Evolutionary conservation across 2,888 invertebrate genomes (phyloP), one percentile per base, ranked within the genome.

Genomic region (Lepidochrysops patricia): DNA sequence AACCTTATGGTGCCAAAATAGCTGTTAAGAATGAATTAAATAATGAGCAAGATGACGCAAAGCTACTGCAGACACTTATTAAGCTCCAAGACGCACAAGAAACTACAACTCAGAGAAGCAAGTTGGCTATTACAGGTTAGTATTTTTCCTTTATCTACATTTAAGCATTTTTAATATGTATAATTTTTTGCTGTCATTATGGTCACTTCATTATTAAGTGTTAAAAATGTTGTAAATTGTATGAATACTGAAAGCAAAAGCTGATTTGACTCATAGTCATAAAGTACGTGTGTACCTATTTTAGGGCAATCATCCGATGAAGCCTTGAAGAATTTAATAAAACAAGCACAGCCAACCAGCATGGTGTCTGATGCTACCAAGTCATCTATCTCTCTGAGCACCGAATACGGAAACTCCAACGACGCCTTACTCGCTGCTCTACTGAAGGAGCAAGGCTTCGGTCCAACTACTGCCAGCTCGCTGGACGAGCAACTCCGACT

Each of bases 371-470:
- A 82, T 67, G 84, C 84, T 15, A 90, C 90, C 3, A 82, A 79
- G 68, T 72, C 84, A 63, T 86, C 89, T 59, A 71, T 85, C 25
- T 80, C 84, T 12, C 68, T 90, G 62, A 90, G 90, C 71, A 90
- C 90, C 6, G 89, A 89, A 69, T 91, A 89, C 61, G 93, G 92
- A 12, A 91, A 91, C 69, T 91, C 91, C 62, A 92, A 93, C 69
- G 94, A 94, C 63, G 94, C 94, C 0, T 80, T 94, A 63, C 84
- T 94, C 26, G 94, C 94, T 0, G 92, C 93, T 2, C 79, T 94
- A 60, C 80, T 94, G 57, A 94, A 94, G 79, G 92, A 93, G 69
- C 92, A 93, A 72, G 94, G 94, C 43, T 93, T 94, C 68, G 93
- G 92, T 61, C 94, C 94, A 2, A 90, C 91, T n/a, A 93, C 93